Percentiles rank a stretch among this genome's conserved stretches.
Conservation (phyloP, 2,888 invertebrate species). For the Operophtera brumata region DNA sequence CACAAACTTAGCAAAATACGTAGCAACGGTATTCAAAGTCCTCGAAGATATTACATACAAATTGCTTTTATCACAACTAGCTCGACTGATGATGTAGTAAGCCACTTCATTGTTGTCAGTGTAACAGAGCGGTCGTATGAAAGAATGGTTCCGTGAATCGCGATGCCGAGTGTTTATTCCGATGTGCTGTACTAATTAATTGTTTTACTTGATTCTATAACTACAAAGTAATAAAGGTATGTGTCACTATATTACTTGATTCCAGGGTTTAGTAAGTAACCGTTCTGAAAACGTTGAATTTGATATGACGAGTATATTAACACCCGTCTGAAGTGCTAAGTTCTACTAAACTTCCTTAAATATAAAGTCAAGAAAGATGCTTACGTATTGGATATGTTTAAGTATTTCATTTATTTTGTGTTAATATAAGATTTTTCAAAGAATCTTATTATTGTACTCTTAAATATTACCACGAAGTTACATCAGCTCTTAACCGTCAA, state of each 20-base stretch:
- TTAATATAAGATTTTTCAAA: too few relatives aligned
- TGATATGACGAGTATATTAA: background rate
- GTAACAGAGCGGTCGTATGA: conserved; percentile 46
- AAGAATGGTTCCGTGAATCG: conserved; percentile 40
- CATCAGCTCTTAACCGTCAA: background rate
- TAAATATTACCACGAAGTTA: background rate
- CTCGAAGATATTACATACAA: background rate
- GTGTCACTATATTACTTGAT: background rate
- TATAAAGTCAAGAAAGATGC: too few relatives aligned
- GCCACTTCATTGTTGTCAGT: conserved; percentile 65
- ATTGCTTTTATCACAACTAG: conserved; percentile 43
- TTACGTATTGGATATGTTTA: too few relatives aligned
- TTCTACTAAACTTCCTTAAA: too few relatives aligned
- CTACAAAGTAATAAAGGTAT: conserved; percentile 19
- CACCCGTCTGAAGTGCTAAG: too few relatives aligned
- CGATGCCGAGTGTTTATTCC: conserved; percentile 27
- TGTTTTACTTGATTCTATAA: conserved; percentile 24
- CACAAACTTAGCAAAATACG: background rate
- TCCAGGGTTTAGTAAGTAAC: background rate
- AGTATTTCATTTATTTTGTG: too few relatives aligned
- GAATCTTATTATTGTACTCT: too few relatives aligned
- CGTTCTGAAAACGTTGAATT: background rate
- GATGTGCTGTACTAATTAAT: conserved; percentile 13
- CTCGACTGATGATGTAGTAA: conserved; percentile 35
- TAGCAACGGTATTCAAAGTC: conserved; percentile 5